Evolutionary conservation across 2,113 vertebrate species (phyloP), one percentile per base, ranked within the genome.

Genomic region (Tor tambroides): DNA sequence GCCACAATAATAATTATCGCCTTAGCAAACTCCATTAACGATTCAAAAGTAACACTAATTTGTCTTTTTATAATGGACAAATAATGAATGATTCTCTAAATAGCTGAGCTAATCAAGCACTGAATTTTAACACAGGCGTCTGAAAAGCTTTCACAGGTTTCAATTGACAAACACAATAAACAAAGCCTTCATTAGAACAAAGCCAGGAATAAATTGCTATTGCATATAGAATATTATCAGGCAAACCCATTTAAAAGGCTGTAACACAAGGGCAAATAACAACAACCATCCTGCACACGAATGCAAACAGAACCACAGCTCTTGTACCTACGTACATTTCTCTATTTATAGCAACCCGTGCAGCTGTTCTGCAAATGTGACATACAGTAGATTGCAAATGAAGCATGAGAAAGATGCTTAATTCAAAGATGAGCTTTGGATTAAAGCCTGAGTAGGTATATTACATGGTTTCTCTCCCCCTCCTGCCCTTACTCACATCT

Each of bases 371-470:
- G 23, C 78, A 23, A 63, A 59, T 38, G 78, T 32, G 14, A 80
- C 2, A 23, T 59, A 80, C 30, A 43, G 69, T 72, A 72, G 28
- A 56, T 32, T 54, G 46, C 26, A 78, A 78, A 78, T 78, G 26
- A 56, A 21, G 17, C 49, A 80, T 6, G 23, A 61, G 54, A 26
- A 54, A 54, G 0, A 54, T 2, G 54, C 23, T 61, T 61, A 14
- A 80, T 80, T 80, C 19, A 61, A 63, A 80, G 14, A 80, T 80
- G 56, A 80, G 79, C 0, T 80, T 43, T 80, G 79, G 79, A 80
- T 80, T 80, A 80, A 51, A 80, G 35, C 56, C 35, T 80, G 32
- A 80, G 78, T 80, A 80, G 78, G 78, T 63, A 80, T 80, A 63
- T 80, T 63, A 80, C 77, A 59, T 41, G 78, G 23, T n/a, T 80